These are phyloP conservation scores for Xiphophorus maculatus DNA, from an alignment of 2,113 vertebrate genomes.

Conservation along the genomic window DNA sequence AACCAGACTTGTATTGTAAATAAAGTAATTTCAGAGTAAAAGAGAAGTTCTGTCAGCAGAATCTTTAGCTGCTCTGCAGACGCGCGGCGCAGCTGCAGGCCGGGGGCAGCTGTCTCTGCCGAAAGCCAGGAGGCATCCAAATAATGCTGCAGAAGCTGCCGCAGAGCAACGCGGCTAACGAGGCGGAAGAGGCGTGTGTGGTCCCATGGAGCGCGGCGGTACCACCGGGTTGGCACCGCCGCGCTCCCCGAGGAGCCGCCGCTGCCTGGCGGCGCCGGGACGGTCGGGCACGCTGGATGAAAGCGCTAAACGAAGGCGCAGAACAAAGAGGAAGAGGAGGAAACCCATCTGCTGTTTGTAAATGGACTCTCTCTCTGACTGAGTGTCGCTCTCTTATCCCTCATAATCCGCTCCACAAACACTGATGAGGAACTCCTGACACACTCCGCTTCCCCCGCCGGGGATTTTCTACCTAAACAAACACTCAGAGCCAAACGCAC, in stretches of 20 bases:
- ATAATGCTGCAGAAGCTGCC: slow-evolving; percentile 38
- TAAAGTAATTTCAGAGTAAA: no score
- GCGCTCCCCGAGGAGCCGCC: neutral
- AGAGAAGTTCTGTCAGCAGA: no score
- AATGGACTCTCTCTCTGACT: slow-evolving; percentile 51
- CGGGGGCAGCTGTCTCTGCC: slow-evolving; percentile 26
- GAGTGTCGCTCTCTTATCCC: slow-evolving; percentile 64
- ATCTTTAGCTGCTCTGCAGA: neutral
- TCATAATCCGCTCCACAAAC: slow-evolving; percentile 78
- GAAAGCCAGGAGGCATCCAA: slow-evolving; percentile 15
- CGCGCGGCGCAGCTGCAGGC: slow-evolving; percentile 10
- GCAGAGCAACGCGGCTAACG: slow-evolving; percentile 24
- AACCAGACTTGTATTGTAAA: no score
- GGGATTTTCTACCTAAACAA: slow-evolving; percentile 73
- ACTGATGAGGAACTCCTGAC: slow-evolving; percentile 74
- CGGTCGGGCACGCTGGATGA: slow-evolving; percentile 40
- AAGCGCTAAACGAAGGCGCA: slow-evolving; percentile 35
- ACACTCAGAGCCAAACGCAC: slow-evolving; percentile 29
- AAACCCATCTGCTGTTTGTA: slow-evolving; percentile 42
- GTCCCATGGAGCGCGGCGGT: slow-evolving; percentile 54
- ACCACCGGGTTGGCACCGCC: slow-evolving; percentile 1
- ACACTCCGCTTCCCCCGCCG: slow-evolving; percentile 57
- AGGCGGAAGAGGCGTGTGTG: slow-evolving; percentile 59
- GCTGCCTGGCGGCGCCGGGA: slow-evolving; percentile 36
- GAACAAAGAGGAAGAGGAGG: slow-evolving; percentile 45